Conservation (phyloP, 2,888 invertebrate genomes). For the Liodrosophila aerea region DNA sequence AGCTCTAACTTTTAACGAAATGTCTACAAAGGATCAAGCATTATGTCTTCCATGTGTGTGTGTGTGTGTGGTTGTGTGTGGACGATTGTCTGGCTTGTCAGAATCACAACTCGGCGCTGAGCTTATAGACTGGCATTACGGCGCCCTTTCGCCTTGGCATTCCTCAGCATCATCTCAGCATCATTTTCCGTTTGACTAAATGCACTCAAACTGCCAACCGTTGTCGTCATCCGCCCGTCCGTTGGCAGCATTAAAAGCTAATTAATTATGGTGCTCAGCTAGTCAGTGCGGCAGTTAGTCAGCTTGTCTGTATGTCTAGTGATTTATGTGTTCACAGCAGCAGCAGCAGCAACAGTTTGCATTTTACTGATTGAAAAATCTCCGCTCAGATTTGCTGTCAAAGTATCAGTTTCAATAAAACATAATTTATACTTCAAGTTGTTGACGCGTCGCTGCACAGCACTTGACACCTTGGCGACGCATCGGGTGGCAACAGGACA, state of each 20-base stretch:
- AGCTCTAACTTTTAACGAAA: constrained; percentile 74
- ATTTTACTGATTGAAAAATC: constrained; percentile 56
- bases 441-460: constrained; percentile 33
- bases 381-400: constrained; percentile 56
- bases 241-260: constrained; percentile 72
- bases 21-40: constrained; percentile 77
- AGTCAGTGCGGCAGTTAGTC: constrained; percentile 43
- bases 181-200: constrained; percentile 79
- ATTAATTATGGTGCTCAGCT: constrained; percentile 65
- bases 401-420: constrained; percentile 72
- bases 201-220: constrained; percentile 67
- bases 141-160: constrained; percentile 45
- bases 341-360: constrained; percentile 66
- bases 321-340: constrained; percentile 60
- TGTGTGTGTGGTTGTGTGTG: constrained; percentile 18
- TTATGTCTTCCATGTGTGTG: constrained; percentile 35
- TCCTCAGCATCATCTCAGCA: constrained; percentile 40
- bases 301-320: constrained; percentile 44
- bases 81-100: constrained; percentile 60
- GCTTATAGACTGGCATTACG: constrained; percentile 45
- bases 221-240: constrained; percentile 4
- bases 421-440: constrained; percentile 66
- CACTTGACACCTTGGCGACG: constrained; percentile 69
- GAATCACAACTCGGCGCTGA: constrained; percentile 50
- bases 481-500: constrained; percentile 3